Conservation (phyloP, 2,113 vertebrate species). For the Phylloscopus trochilus region DNA sequence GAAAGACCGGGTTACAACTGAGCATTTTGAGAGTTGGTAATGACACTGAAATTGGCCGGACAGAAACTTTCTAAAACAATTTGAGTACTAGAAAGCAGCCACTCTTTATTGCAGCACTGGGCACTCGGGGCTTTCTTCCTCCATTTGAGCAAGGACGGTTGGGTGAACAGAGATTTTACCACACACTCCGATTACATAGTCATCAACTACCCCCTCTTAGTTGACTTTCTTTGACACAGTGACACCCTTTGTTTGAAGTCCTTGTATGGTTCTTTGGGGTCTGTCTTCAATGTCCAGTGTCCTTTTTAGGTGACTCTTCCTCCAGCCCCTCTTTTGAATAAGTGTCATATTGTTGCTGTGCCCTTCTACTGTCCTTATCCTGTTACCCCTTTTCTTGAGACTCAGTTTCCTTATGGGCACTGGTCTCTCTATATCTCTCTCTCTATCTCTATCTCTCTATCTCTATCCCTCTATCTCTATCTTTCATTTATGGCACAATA, state of each 20-base stretch:
- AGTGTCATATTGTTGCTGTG: neutral
- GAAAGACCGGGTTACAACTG: too few relatives aligned
- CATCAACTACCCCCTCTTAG: too few relatives aligned
- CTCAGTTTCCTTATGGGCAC: neutral
- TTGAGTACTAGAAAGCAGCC: neutral
- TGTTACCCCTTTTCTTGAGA: neutral
- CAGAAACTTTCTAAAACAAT: neutral
- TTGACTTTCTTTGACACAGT: neutral
- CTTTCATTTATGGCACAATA: neutral
- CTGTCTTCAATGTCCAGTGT: neutral
- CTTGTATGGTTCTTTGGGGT: neutral
- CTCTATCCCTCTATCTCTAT: neutral
- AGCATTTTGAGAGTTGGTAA: neutral
- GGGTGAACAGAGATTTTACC: neutral
- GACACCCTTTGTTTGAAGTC: neutral
- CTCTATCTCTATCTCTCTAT: neutral
- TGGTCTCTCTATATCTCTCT: neutral
- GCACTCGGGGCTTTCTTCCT: neutral
- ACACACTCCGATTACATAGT: neutral
- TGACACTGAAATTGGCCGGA: neutral
- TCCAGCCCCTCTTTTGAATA: neutral
- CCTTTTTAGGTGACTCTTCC: neutral
- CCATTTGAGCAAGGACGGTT: fast-evolving
- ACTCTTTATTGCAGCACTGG: neutral
- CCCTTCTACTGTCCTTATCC: neutral